Conservation (phyloP, 2,888 invertebrate genomes). For the Ligdia adustata region DNA sequence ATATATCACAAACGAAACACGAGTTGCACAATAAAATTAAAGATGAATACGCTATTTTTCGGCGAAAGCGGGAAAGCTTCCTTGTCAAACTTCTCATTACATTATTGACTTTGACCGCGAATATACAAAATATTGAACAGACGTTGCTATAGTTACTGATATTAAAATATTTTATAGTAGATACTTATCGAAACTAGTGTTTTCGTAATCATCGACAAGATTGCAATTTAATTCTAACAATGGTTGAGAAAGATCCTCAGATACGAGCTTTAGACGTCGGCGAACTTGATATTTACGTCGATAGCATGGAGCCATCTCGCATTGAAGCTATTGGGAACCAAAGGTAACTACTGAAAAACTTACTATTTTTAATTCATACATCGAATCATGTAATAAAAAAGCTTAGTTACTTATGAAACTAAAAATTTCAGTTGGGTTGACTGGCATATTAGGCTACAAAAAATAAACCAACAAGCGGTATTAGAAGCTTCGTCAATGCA, state of each 20-base stretch:
- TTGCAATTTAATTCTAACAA: constrained; percentile 43
- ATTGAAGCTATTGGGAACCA: constrained; percentile 88
- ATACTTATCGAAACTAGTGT: no score
- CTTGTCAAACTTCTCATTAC: no score
- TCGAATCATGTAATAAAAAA: no score
- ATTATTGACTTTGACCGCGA: constrained; percentile 34
- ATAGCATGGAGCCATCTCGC: constrained; percentile 87
- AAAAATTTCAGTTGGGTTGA: constrained; percentile 88
- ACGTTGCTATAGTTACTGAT: constrained; percentile 50
- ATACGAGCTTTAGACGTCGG: constrained; percentile 85
- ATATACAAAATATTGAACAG: constrained; percentile 40
- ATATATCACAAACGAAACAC: no score
- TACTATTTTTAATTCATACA: no score
- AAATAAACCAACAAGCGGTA: constrained; percentile 94
- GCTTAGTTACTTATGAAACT: no score
- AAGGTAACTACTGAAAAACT: constrained; percentile 55
- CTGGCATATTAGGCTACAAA: constrained; percentile 92
- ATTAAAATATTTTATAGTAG: neutral
- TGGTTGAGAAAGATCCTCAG: constrained; percentile 79
- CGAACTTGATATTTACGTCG: constrained; percentile 90
- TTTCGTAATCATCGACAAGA: neutral
- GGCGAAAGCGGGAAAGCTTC: no score
- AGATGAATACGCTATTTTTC: no score
- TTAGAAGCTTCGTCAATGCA: constrained; percentile 90
- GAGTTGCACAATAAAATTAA: no score